phyloP scores from a whole-genome alignment of 23 tunicate species.

The Oikopleura dioica region DNA sequence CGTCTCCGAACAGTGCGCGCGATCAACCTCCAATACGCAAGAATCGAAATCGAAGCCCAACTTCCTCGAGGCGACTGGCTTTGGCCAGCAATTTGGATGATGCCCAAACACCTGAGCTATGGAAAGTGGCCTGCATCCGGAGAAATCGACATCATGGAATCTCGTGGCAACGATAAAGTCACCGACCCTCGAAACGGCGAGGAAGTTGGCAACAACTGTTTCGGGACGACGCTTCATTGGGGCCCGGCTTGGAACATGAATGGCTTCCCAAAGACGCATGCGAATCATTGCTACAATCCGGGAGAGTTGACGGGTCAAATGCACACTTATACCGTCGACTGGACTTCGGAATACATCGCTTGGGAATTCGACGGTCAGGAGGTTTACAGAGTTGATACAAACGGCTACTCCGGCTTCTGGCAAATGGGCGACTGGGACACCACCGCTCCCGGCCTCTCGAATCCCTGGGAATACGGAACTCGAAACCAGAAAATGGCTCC shows the following conservation, averaged over 20 bases:
- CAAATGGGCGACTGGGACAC: constrained; percentile 34
- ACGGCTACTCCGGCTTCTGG: constrained; percentile 42
- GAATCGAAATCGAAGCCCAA: constrained; percentile 59
- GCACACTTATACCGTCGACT: constrained; percentile 38
- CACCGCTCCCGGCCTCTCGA: constrained; percentile 28
- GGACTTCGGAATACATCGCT: constrained; percentile 25
- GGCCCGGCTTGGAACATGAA: constrained; percentile 80
- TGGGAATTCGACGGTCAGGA: constrained; percentile 32
- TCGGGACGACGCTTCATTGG: constrained; percentile 80
- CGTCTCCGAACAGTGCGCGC: constrained; percentile 52
- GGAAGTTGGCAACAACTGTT: constrained; percentile 47
- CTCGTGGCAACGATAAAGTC: constrained; percentile 28
- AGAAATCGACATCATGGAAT: constrained; percentile 60
- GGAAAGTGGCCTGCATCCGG: constrained; percentile 96
- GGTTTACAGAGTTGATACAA: constrained; percentile 24
- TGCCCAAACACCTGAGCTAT: constrained; percentile 44
- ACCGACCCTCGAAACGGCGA: constrained; percentile 13
- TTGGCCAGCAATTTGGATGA: constrained; percentile 91
- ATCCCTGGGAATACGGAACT: constrained; percentile 32
- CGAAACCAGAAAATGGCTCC: not conserved
- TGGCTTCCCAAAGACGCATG: constrained; percentile 30
- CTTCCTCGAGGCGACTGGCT: constrained; percentile 85
- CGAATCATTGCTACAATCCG: not conserved
- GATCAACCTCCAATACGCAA: constrained; percentile 46
- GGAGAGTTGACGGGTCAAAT: constrained; percentile 24